phyloP scores from a whole-genome alignment of 2,888 invertebrate genomes.

The Cordilura impudica region DNA sequence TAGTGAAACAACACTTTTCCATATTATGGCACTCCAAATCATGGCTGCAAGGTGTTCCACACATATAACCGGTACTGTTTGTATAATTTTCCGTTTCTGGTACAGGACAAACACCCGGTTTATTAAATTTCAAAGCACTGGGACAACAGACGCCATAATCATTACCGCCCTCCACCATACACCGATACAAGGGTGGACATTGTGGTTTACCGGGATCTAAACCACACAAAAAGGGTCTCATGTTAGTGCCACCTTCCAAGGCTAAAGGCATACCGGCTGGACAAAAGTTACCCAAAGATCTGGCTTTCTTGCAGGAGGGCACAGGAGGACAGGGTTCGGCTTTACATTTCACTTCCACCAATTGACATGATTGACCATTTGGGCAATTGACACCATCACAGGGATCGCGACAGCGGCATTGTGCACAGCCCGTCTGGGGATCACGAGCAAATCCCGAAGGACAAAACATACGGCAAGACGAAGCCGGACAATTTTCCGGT shows the following conservation, averaged over 20 bases:
- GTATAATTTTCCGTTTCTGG: constrained; percentile 76
- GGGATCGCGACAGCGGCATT: constrained; percentile 90
- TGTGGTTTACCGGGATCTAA: constrained; percentile 88
- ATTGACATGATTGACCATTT: constrained; percentile 85
- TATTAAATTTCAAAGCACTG: constrained; percentile 85
- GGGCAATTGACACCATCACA: constrained; percentile 88
- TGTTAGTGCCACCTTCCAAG: constrained; percentile 80
- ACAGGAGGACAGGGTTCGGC: constrained; percentile 90
- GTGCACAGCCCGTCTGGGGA: constrained; percentile 84
- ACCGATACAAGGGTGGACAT: constrained; percentile 89
- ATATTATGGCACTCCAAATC: constrained; percentile 90
- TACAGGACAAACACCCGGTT: constrained; percentile 87
- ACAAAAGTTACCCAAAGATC: constrained; percentile 87
- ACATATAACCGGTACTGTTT: constrained; percentile 77
- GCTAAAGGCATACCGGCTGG: constrained; percentile 86
- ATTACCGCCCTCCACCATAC: constrained; percentile 87
- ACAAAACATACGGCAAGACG: constrained; percentile 92
- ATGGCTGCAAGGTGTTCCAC: constrained; percentile 85
- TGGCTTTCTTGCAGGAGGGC: constrained; percentile 89
- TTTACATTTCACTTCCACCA: constrained; percentile 88
- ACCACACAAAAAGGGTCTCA: constrained; percentile 89
- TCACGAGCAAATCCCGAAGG: constrained; percentile 88
- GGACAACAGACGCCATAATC: constrained; percentile 94
- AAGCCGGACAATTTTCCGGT: constrained; percentile 86
- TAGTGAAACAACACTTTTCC: constrained; percentile 89